Evolutionary conservation across 1,140 invertebrate species (phyloP).

Genomic region (Scaptomyza pallida): DNA sequence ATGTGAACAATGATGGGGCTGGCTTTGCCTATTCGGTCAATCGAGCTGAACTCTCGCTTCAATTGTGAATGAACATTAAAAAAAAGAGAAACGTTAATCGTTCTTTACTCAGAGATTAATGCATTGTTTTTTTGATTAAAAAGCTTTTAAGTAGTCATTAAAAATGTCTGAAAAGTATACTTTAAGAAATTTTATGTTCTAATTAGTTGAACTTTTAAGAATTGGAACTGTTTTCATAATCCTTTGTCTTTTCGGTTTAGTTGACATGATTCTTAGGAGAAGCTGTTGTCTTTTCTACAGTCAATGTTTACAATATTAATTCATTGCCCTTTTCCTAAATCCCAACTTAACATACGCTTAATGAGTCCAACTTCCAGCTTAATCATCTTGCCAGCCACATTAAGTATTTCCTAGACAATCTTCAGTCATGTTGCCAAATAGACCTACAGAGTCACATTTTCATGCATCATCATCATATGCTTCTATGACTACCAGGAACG

Average conservation of each 20-base stretch:
- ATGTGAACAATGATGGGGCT: constrained; percentile 5
- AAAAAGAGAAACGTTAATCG: not conserved
- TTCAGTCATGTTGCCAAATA: constrained; percentile 40
- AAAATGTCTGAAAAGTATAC: too few species aligned
- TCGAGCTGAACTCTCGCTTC: not conserved
- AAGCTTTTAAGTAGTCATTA: not conserved
- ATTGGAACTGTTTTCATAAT: not conserved
- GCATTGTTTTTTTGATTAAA: not conserved
- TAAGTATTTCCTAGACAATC: constrained; percentile 52
- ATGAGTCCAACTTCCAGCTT: constrained; percentile 33
- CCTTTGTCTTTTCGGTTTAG: not conserved
- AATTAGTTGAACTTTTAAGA: too few species aligned
- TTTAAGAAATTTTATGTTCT: too few species aligned
- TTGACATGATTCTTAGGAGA: too few species aligned
- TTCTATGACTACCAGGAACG: constrained; percentile 3
- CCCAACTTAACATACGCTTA: constrained; percentile 1
- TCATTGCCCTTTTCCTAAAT: not conserved
- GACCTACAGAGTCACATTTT: constrained; percentile 12
- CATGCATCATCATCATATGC: constrained; percentile 47
- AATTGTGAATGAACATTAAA: not conserved
- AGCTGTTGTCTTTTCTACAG: too few species aligned
- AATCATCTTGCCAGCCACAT: constrained; percentile 43
- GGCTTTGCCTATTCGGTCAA: constrained; percentile 8
- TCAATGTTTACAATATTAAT: constrained; percentile 1
- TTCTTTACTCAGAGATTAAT: not conserved